Evolutionary conservation across 2,113 vertebrate genomes (phyloP).

Genomic region (Sorex araneus): DNA sequence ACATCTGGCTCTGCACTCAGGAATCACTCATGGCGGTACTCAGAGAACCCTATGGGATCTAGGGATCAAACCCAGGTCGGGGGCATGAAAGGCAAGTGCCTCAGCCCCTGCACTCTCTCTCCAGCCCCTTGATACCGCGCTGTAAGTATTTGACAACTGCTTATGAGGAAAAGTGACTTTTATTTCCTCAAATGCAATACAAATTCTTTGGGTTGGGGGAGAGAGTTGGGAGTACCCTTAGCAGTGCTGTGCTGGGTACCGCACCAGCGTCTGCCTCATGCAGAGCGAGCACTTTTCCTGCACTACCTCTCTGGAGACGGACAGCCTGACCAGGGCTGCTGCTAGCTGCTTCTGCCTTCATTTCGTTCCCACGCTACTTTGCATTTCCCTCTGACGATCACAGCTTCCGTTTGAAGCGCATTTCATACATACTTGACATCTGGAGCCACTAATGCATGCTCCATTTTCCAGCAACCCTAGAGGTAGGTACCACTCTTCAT

Average conservation of each 20-base stretch:
- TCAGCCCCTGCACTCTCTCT: constrained; percentile 30
- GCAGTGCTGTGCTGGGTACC: too few species aligned
- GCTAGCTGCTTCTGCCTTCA: too few species aligned
- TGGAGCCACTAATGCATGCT: not conserved
- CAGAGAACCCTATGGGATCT: too few species aligned
- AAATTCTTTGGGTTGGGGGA: too few species aligned
- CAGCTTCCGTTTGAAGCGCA: not conserved
- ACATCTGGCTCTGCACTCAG: too few species aligned
- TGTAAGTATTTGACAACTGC: not conserved
- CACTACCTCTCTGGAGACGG: not conserved
- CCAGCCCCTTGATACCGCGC: too few species aligned
- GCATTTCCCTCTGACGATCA: not conserved
- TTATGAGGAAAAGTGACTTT: not conserved
- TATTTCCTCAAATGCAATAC: not conserved
- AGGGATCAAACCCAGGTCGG: too few species aligned
- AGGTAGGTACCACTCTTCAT: not conserved
- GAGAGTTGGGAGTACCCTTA: too few species aligned
- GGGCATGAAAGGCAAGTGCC: too few species aligned
- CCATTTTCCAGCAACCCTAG: not conserved
- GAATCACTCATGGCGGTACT: too few species aligned
- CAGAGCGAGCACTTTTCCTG: too few species aligned
- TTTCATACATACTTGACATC: not conserved
- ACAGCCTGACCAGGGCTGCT: not conserved
- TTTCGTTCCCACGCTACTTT: not conserved
- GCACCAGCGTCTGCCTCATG: too few species aligned